Conservation (phyloP, 2,888 invertebrate genomes). For the Gastracanthus pulcherrimus region DNA sequence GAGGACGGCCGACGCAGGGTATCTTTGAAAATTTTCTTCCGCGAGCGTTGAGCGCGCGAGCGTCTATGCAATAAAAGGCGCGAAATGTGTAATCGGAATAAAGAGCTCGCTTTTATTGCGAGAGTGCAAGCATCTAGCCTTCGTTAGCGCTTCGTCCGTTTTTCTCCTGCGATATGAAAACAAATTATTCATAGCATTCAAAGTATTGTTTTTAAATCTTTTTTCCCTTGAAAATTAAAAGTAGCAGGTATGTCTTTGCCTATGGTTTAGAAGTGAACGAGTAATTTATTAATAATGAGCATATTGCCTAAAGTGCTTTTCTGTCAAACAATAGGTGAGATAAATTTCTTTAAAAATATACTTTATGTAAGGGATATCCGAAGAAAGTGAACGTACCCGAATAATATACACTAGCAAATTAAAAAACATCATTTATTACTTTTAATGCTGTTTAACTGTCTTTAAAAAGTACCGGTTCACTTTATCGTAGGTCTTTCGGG, state of each 20-base stretch:
- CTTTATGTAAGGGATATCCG: too few species aligned
- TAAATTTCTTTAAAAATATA: too few species aligned
- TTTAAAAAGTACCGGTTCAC: too few species aligned
- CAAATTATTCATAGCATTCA: constrained; percentile 27
- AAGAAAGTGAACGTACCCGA: too few species aligned
- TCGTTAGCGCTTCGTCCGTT: constrained; percentile 25
- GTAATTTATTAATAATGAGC: too few species aligned
- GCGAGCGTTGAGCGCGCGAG: neutral
- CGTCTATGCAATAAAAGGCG: constrained; percentile 43
- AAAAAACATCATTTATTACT: too few species aligned
- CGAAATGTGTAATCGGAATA: constrained; percentile 48
- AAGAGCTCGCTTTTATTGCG: constrained; percentile 31
- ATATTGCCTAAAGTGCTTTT: too few species aligned
- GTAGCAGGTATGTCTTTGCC: neutral
- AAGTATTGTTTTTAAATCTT: neutral
- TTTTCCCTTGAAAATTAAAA: neutral
- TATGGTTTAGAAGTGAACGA: too few species aligned
- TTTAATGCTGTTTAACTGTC: too few species aligned
- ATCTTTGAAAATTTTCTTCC: constrained; percentile 36
- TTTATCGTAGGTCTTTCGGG: too few species aligned
- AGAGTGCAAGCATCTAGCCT: neutral
- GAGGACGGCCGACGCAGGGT: constrained; percentile 19
- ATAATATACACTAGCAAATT: too few species aligned
- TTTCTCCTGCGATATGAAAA: constrained; percentile 15
- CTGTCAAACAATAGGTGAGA: too few species aligned